phyloP scores from a whole-genome alignment of 2,888 invertebrate species.

The Choreutis nemorana region DNA sequence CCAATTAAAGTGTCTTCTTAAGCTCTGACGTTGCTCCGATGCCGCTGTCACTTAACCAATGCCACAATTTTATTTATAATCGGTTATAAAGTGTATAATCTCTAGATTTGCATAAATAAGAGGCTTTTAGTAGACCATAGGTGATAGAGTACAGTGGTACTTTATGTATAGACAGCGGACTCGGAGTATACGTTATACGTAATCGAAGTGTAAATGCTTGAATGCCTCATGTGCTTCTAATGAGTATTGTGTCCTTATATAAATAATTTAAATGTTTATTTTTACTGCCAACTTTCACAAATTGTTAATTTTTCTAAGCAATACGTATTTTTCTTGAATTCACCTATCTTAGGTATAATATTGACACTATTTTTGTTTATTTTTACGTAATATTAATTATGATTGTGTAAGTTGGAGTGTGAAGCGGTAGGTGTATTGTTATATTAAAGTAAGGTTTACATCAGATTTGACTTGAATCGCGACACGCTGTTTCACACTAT shows the following conservation, averaged over 20 bases:
- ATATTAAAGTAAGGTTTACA: too few relatives aligned
- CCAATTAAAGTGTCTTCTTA: conserved; percentile 47
- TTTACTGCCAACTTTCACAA: conserved; percentile 61
- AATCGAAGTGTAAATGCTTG: conserved; percentile 51
- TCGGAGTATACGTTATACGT: conserved; percentile 18
- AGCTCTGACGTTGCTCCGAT: conserved; percentile 17
- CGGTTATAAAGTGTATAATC: too few relatives aligned
- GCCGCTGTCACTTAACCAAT: conserved; percentile 25
- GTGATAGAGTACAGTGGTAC: too few relatives aligned
- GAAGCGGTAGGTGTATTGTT: not conserved
- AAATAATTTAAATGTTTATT: conserved; percentile 32
- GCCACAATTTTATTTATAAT: conserved; percentile 37
- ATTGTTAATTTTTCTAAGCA: conserved; percentile 43
- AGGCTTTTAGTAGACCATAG: conserved; percentile 20
- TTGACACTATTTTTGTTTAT: conserved; percentile 53
- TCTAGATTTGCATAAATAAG: conserved; percentile 30
- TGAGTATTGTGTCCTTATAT: conserved; percentile 41
- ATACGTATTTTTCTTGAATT: conserved; percentile 36
- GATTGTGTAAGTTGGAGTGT: conserved; percentile 16
- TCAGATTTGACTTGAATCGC: conserved; percentile 16
- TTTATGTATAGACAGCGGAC: conserved; percentile 25
- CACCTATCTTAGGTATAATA: conserved; percentile 44
- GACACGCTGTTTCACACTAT: conserved; percentile 32
- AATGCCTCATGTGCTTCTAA: conserved; percentile 56
- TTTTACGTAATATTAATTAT: conserved; percentile 39